Base-by-base conservation (phyloP, 2,888 invertebrate genomes). In the Cryptocheilus praepositus region DNA sequence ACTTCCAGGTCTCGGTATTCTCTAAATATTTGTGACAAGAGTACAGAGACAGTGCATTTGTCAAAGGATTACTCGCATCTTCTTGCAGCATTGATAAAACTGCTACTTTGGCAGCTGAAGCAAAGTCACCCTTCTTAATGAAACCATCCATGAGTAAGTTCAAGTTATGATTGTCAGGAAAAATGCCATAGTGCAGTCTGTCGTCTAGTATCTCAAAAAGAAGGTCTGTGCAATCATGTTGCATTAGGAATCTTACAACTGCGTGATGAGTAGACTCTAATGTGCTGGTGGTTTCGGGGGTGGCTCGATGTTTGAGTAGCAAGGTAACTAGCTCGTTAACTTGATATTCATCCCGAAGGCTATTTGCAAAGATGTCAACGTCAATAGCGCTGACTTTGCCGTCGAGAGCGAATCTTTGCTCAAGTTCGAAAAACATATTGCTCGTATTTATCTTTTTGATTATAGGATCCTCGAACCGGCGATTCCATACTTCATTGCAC, bases 31-130 rank as follows among this genome's bases (percentile, higher is more conserved):
- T 93, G 77, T 93, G 93, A 86, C 95, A 95, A 28, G 95, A 93
- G 87, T 94, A 93, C 49, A 96, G 86, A 43, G 93, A 92, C 54
- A 98, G 89, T 43, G 92, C 89, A 74, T 92, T 92, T 3, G 93
- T 91, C 19, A 97, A 90, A 2, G 93, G 92, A 89, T 96, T 92
- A 13, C 91, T 91, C 79, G 92, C 93, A 81, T 98, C 96, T 90
- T 98, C 97, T 88, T 98, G 97, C 28, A 98, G 89, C 95, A 98
- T 96, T 67, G 96, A 89, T 66, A 95, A 90, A 63, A 92, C 91
- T 0, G 96, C 95, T 16, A 96, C 90, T 86, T 93, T 92, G 0
- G 95, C 94, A 16, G 98, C 98, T 67, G 91, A 90, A 51, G 90
- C 90, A 85, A 90, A 94, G 83, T 95, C 91, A 63, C 93, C 89